A percentile compares a stretch with the other conserved stretches of the same genome.
Conservation (phyloP, 2,113 vertebrate species). For the Lutjanus erythropterus region DNA sequence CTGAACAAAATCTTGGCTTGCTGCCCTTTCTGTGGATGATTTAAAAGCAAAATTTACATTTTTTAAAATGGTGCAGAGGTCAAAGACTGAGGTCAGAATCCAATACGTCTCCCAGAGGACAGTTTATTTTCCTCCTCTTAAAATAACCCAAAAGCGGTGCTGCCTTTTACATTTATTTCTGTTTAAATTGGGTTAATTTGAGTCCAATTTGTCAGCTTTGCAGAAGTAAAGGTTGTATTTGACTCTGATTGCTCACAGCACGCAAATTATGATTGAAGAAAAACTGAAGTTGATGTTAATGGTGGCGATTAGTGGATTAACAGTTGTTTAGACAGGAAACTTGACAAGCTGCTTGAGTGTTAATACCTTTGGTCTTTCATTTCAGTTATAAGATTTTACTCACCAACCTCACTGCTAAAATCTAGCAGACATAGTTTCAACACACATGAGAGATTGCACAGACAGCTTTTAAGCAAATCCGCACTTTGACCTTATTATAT, state of each 20-base stretch:
- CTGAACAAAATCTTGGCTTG: slow-evolving; percentile 13
- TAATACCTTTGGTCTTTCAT: not conserved
- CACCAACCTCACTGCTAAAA: not conserved
- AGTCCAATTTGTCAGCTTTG: too few relatives aligned
- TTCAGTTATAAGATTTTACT: not conserved
- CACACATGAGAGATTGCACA: slow-evolving; percentile 1
- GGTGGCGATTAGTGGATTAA: not conserved
- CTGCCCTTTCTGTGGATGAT: slow-evolving; percentile 2
- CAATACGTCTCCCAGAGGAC: not conserved
- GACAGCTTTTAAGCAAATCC: slow-evolving; percentile 1
- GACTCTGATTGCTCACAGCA: slow-evolving; percentile 2
- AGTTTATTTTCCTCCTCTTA: slow-evolving; percentile 22
- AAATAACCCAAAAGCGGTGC: slow-evolving; percentile 16
- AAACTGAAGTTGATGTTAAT: slow-evolving; percentile 19
- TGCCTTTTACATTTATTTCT: slow-evolving; percentile 11
- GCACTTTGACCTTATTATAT: not conserved
- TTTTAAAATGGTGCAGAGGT: slow-evolving; percentile 38
- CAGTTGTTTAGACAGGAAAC: not conserved
- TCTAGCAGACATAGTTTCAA: not conserved
- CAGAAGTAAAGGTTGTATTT: slow-evolving; percentile 36
- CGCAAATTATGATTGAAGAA: slow-evolving; percentile 1
- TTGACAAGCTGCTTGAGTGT: not conserved
- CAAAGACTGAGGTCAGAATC: slow-evolving; percentile 17
- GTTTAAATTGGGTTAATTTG: slow-evolving; percentile 2
- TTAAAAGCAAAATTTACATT: slow-evolving; percentile 22